Base-by-base conservation (phyloP, 2,113 vertebrate species). In the Tiliqua scincoides region DNA sequence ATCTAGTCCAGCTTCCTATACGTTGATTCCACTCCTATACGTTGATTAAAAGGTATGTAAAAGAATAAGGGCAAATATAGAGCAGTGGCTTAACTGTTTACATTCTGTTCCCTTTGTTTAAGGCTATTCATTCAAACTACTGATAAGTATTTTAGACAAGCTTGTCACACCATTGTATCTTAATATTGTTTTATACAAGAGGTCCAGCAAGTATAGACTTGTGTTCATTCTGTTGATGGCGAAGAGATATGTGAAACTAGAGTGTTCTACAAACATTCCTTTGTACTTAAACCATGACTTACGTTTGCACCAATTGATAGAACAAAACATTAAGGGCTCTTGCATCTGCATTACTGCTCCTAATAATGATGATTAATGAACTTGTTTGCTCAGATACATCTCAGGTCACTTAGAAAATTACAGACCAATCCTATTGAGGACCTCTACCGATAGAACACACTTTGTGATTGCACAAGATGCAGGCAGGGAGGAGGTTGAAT, bases 391-490 rank as follows among this genome's bases (percentile, higher is more conserved):
- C 9, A 30, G 61, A 61, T 25, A n/a, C 83, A 2, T 72, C 74
- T 85, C 74, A 89, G 14, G 30, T 87, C 20, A 48, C 43, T 12
- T 12, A 65, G 82, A 35, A 9, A 82, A 82, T 71, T n/a, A n/a
- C n/a, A n/a, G n/a, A n/a, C n/a, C n/a, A n/a, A n/a, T n/a, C n/a
- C n/a, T n/a, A n/a, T n/a, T n/a, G n/a, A n/a, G n/a, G n/a, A n/a
- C n/a, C n/a, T n/a, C n/a, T n/a, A n/a, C n/a, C n/a, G n/a, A n/a
- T n/a, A n/a, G n/a, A n/a, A n/a, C n/a, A n/a, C n/a, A n/a, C n/a
- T n/a, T n/a, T n/a, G n/a, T n/a, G n/a, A n/a, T n/a, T n/a, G n/a
- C n/a, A n/a, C n/a, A n/a, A n/a, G n/a, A n/a, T n/a, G n/a, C n/a
- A n/a, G n/a, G n/a, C n/a, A n/a, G n/a, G n/a, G n/a, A n/a, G n/a